These are phyloP conservation scores for Mus spicilegus DNA, from an alignment of 2,113 vertebrate species.

Conservation along the genomic window DNA sequence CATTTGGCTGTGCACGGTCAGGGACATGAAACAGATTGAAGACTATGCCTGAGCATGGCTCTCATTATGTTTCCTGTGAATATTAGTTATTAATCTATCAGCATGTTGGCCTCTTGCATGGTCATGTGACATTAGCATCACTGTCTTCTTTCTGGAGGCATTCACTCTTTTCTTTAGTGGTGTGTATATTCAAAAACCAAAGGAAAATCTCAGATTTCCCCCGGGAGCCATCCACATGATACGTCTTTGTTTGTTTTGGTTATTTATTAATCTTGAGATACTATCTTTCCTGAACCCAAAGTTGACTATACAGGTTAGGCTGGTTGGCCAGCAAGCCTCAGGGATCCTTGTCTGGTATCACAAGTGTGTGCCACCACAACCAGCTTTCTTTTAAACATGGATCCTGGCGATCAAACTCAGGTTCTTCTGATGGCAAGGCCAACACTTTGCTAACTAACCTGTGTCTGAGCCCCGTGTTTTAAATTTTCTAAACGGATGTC, in stretches of 20 bases:
- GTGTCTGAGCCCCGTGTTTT: not conserved
- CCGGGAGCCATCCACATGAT: not conserved
- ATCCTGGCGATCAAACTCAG: not conserved
- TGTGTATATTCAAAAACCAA: not conserved
- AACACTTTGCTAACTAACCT: not conserved
- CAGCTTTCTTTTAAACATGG: not conserved
- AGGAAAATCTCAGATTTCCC: not conserved
- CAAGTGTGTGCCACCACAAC: no score
- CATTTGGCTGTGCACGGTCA: not conserved
- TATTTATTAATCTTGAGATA: not conserved
- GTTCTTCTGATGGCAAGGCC: not conserved
- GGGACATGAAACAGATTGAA: not conserved
- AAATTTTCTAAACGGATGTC: not conserved
- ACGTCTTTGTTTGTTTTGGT: not conserved
- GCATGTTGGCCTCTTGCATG: not conserved
- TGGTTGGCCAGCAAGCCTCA: not conserved
- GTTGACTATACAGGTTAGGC: not conserved
- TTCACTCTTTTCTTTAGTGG: not conserved
- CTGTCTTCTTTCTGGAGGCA: not conserved
- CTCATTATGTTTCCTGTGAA: not conserved
- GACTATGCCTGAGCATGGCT: not conserved
- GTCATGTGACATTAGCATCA: not conserved
- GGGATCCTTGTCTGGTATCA: no score
- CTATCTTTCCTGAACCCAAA: not conserved
- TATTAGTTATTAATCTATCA: not conserved